These are phyloP conservation scores for Alcis repandata DNA, from an alignment of 2,888 invertebrate genomes.

Conservation along the genomic window DNA sequence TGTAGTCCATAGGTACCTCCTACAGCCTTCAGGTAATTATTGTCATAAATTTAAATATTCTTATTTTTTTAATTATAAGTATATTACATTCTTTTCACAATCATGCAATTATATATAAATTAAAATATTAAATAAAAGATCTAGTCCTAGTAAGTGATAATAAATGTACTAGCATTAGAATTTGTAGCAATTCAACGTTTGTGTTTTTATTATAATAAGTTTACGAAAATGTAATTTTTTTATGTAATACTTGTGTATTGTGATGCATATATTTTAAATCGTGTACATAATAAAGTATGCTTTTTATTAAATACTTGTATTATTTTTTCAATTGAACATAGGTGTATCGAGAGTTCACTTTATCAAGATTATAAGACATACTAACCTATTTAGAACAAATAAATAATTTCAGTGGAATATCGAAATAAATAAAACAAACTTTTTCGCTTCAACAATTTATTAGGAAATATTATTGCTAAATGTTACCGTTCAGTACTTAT, in stretches of 20 bases:
- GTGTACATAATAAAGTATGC: slow-evolving; percentile 38
- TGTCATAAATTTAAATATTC: too few species aligned
- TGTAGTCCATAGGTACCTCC: too few species aligned
- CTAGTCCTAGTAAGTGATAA: slow-evolving; percentile 34
- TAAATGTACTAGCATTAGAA: slow-evolving; percentile 22
- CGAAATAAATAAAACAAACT: slow-evolving; percentile 24
- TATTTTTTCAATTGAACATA: not conserved
- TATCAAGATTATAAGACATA: too few species aligned
- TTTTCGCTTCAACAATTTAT: slow-evolving; percentile 44
- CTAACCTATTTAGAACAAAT: too few species aligned
- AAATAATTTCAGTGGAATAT: not conserved
- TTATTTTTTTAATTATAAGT: too few species aligned
- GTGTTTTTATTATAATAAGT: not conserved
- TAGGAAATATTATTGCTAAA: slow-evolving; percentile 58
- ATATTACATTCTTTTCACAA: not conserved
- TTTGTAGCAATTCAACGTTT: slow-evolving; percentile 5
- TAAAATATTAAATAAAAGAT: slow-evolving; percentile 15
- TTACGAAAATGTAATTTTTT: not conserved
- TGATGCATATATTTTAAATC: slow-evolving; percentile 25
- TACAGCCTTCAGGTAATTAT: too few species aligned
- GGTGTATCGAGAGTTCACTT: too few species aligned
- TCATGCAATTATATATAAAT: slow-evolving; percentile 14
- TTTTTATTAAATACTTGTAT: slow-evolving; percentile 26
- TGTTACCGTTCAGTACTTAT: slow-evolving; percentile 9
- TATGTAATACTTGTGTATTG: slow-evolving; percentile 7